phyloP scores from a whole-genome alignment of 2,888 invertebrate genomes.

The Ariolimax columbianus region DNA sequence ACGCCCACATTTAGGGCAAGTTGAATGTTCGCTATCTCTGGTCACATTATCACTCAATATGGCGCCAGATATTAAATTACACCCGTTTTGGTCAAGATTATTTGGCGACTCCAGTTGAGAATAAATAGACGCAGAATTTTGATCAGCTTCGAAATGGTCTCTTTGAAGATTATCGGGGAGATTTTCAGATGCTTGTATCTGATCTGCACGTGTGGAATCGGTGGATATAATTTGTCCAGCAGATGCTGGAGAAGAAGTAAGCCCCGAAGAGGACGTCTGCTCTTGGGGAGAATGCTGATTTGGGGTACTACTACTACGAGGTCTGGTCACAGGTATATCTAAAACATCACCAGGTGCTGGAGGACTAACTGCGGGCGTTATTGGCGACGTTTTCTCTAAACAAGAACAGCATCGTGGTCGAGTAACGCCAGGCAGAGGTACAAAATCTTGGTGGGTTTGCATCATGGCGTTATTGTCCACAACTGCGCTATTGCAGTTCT shows the following conservation, averaged over 20 bases:
- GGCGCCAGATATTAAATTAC: neutral
- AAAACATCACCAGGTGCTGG: neutral
- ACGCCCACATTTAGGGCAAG: neutral
- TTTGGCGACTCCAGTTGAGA: neutral
- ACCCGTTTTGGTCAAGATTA: neutral
- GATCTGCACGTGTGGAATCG: neutral
- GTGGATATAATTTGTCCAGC: neutral
- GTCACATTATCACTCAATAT: neutral
- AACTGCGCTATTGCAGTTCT: constrained; percentile 3
- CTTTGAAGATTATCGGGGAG: neutral
- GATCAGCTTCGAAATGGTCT: neutral
- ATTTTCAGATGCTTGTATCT: neutral
- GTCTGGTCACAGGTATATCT: neutral
- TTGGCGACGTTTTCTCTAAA: neutral
- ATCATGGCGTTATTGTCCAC: neutral
- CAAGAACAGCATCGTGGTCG: constrained; percentile 11
- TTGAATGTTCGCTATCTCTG: no score
- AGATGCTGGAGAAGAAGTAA: neutral
- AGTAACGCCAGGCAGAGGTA: neutral
- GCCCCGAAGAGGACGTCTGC: neutral
- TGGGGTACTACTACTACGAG: constrained; percentile 6
- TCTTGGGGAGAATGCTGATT: neutral
- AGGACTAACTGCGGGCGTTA: neutral
- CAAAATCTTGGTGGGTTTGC: neutral
- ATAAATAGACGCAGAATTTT: neutral